Base-by-base conservation (phyloP, 1,140 invertebrate species). In the Asbolus verrucosus region DNA sequence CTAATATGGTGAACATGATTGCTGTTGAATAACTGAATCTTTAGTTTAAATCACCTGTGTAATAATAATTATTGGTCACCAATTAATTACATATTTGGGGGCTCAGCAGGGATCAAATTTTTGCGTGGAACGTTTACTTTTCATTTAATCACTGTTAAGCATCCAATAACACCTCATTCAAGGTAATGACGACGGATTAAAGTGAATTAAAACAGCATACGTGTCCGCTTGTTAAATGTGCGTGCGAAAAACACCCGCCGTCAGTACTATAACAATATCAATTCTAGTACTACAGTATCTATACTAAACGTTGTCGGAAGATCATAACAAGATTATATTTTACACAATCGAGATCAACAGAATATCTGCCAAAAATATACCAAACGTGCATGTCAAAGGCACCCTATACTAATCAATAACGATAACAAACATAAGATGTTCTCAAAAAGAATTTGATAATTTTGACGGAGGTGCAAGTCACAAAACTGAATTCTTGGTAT, bases 161-260 rank as follows among this genome's bases (percentile, higher is more conserved):
- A 4, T 13, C 46, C 46, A 21, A 21, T 14, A n/a, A n/a, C n/a
- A 13, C 19, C 27, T 27, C 21, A 50, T 6, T 50, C 9, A 24
- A n/a, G 61, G 61, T 63, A 63, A 63, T 63, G 61, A 63, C 61
- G 61, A 63, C 61, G 61, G 61, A 38, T 39, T 63, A 19, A 39
- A 63, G 46, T 39, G 61, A 36, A 6, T 36, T 21, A 18, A 24
- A 63, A 11, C 41, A 38, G 38, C 30, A 62, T 62, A 36, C 31
- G 33, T 63, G 61, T 16, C n/a, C 39, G 19, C 15, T 60, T 39
- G 33, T 39, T 62, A 39, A 41, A 63, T 63, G 33, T 41, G 33
- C 16, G 33, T 63, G 61, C 33, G 19, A 63, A 63, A 63, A 39
- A 27, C 15, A 21, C 19, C 61, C 61, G 61, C 33, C 61, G 61